Base-by-base conservation (phyloP, 2,888 invertebrate genomes). In the Oxystoma pomonae region DNA sequence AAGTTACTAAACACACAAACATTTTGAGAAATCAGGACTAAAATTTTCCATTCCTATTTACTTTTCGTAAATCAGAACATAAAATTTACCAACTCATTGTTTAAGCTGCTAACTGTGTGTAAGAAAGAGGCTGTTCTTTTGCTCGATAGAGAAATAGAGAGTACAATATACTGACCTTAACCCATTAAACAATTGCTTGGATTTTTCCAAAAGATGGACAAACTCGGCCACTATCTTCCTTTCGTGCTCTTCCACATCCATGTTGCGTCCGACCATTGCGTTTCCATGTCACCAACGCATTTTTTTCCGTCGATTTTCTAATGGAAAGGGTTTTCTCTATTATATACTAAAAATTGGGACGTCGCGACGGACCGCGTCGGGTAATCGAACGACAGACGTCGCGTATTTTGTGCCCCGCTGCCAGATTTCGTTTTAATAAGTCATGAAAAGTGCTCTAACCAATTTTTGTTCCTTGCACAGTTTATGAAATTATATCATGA, bases 161-260 rank as follows among this genome's bases (percentile, higher is more conserved):
- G n/a, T n/a, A n/a, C n/a, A n/a, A n/a, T n/a, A 12, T 12, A 69
- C 76, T 77, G 81, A 94, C 94, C 95, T 88, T 75, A 98, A 85
- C 70, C 96, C 96, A 83, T 97, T 98, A 82, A 98, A 98, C 67
- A 97, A 86, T 82, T 97, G 96, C 82, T 96, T 97, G 49, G 96
- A 96, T 82, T 97, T 97, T 80, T 98, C 98, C 68, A 97, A 85
- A 74, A 97, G 85, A 82, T 97, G 96, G 81, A 94, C 94, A 82
- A 98, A 98, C 82, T 98, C 97, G 80, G 93, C 88, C 71, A 97
- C 94, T 77, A 96, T 88, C 86, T 94, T 94, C 77, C 93, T 85
- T 82, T 94, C 93, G 82, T 91, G 90, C 77, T 92, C 92, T 80
- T 91, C 91, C 84, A 90, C 88, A 80, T 91, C 91, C 84, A 90